Conservation (phyloP, 2,113 vertebrate genomes). For the Leptodactylus fuscus region DNA sequence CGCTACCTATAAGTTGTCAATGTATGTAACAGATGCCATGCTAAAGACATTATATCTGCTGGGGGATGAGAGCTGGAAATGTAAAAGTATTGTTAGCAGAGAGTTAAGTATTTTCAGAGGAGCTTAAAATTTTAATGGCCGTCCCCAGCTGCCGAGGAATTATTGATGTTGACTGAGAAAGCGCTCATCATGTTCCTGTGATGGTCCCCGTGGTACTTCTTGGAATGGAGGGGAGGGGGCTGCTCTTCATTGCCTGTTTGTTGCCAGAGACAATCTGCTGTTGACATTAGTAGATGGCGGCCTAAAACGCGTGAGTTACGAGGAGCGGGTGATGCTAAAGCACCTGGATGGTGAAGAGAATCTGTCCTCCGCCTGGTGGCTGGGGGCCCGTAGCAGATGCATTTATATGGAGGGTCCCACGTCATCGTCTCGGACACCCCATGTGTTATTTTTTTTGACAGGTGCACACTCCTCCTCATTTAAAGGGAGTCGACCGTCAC, state of each 20-base stretch:
- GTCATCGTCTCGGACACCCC: background rate
- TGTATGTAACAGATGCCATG: background rate
- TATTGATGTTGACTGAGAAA: slow-evolving; percentile 49
- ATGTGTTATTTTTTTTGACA: background rate
- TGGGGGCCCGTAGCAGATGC: background rate
- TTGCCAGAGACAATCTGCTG: slow-evolving; percentile 33
- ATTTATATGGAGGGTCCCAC: background rate
- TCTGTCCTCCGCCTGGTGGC: too few species aligned
- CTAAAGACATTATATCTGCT: background rate
- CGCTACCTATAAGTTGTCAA: background rate
- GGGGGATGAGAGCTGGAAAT: background rate
- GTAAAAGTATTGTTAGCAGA: background rate
- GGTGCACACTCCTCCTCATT: too few species aligned
- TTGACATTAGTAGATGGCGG: slow-evolving; percentile 25
- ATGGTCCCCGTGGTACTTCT: background rate
- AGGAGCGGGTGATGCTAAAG: background rate
- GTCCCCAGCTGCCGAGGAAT: slow-evolving; percentile 39
- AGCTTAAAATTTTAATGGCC: slow-evolving; percentile 39
- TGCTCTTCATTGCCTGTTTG: background rate
- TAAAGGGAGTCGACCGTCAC: too few species aligned
- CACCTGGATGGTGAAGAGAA: background rate
- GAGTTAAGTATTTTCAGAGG: slow-evolving; percentile 13
- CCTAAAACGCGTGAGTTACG: background rate
- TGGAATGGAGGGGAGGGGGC: background rate
- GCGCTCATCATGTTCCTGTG: background rate